These are phyloP conservation scores for Xerus rutilus DNA, from an alignment of 2,797 vertebrate genomes.

Conservation along the genomic window DNA sequence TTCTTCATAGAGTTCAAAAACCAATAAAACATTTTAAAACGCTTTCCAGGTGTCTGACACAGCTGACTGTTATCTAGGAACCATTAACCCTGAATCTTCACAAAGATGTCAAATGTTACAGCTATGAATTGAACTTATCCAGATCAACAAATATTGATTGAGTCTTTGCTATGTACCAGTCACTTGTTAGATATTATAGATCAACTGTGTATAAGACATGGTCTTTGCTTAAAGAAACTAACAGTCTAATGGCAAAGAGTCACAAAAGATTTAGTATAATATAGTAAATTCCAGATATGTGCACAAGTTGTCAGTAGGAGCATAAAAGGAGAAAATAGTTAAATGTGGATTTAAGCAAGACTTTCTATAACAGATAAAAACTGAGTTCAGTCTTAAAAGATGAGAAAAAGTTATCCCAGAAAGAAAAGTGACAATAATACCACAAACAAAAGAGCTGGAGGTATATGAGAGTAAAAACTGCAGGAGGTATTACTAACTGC, in stretches of 20 bases:
- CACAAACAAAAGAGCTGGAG: neutral
- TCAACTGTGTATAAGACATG: neutral
- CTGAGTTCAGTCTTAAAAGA: neutral
- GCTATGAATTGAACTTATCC: constrained; percentile 14
- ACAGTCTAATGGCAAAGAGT: neutral
- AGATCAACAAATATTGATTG: neutral
- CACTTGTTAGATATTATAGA: neutral
- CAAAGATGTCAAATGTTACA: neutral
- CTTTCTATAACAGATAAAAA: neutral
- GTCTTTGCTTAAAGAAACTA: constrained; percentile 45
- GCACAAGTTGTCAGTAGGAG: neutral
- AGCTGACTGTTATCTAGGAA: neutral
- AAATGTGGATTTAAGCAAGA: neutral
- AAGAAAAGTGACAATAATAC: neutral
- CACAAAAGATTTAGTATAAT: neutral
- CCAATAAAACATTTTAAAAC: constrained; percentile 41
- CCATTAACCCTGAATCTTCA: neutral
- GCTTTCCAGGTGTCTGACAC: neutral
- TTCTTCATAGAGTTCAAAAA: constrained; percentile 27
- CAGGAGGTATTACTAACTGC: neutral
- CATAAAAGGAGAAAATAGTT: neutral
- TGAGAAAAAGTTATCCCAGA: constrained; percentile 11
- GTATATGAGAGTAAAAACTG: neutral
- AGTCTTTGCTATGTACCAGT: neutral
- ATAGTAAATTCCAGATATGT: neutral